A percentile compares a stretch with the other conserved stretches of the same genome.
phyloP scores from a whole-genome alignment of 2,113 vertebrate genomes.

The Strigops habroptila region DNA sequence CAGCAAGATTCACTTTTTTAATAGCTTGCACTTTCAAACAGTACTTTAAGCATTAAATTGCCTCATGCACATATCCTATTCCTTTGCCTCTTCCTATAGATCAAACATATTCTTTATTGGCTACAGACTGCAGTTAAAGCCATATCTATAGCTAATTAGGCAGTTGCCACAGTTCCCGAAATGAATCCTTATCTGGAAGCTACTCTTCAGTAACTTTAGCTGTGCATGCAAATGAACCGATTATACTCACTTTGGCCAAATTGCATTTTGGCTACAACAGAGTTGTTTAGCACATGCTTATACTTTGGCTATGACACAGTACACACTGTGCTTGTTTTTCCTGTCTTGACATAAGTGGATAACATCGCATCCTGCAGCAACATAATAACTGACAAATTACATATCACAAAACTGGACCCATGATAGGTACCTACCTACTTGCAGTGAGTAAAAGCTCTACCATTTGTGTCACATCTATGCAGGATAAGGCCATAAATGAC shows the following conservation, averaged over 20 bases:
- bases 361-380: not conserved
- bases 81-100: not conserved
- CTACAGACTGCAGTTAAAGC: not conserved
- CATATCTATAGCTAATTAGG: conserved; percentile 28
- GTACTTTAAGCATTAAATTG: conserved; percentile 23
- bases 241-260: not conserved
- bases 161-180: not conserved
- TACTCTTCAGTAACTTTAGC: not conserved
- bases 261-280: not conserved
- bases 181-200: not conserved
- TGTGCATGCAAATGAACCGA: not conserved
- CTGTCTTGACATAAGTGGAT: not conserved
- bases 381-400: not conserved
- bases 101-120: not conserved
- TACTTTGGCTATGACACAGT: not conserved
- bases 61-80: not conserved
- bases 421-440: not conserved
- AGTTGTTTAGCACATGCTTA: not conserved
- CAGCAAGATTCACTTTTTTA: not conserved
- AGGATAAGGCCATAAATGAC: not conserved
- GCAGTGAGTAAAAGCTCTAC: not conserved
- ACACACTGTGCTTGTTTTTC: not conserved
- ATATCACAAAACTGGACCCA: not conserved
- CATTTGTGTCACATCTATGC: not conserved
- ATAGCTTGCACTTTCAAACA: conserved; percentile 25